Evolutionary conservation across 2,113 vertebrate species (phyloP).

Genomic region (Python bivittatus): DNA sequence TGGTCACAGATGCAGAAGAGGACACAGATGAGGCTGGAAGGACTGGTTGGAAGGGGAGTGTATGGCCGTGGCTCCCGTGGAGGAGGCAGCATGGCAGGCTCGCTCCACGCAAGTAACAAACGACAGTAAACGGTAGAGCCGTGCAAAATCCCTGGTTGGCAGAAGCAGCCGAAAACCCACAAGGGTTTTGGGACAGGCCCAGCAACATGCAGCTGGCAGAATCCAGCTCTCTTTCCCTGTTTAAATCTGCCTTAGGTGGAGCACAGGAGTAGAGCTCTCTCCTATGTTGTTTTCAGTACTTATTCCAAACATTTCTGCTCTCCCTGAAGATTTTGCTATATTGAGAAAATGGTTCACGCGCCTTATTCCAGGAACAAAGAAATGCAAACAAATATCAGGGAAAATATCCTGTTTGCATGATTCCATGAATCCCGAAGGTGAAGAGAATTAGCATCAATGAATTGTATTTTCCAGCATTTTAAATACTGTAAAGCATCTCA

Average conservation of each 20-base stretch:
- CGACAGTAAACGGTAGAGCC: too few relatives aligned
- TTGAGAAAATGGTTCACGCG: neutral
- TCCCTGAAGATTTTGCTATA: neutral
- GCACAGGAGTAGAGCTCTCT: neutral
- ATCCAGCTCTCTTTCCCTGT: too few relatives aligned
- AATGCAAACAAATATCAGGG: neutral
- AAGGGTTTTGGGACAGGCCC: too few relatives aligned
- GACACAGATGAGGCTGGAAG: too few relatives aligned
- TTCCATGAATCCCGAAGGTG: neutral
- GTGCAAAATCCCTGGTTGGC: too few relatives aligned
- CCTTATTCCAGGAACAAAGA: neutral
- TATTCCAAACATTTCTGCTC: neutral
- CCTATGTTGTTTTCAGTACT: neutral
- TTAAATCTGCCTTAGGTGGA: neutral
- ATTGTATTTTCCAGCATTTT: neutral
- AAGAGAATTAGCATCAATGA: neutral
- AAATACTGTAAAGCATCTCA: neutral
- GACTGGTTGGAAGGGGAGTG: too few relatives aligned
- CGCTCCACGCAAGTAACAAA: too few relatives aligned
- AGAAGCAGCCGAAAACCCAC: too few relatives aligned
- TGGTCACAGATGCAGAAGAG: too few relatives aligned
- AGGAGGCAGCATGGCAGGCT: too few relatives aligned
- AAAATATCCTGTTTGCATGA: neutral
- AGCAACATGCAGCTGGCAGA: too few relatives aligned
- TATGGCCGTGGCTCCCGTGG: too few relatives aligned